phyloP scores from a whole-genome alignment of 2,888 invertebrate genomes.

The Drosophila birchii region DNA sequence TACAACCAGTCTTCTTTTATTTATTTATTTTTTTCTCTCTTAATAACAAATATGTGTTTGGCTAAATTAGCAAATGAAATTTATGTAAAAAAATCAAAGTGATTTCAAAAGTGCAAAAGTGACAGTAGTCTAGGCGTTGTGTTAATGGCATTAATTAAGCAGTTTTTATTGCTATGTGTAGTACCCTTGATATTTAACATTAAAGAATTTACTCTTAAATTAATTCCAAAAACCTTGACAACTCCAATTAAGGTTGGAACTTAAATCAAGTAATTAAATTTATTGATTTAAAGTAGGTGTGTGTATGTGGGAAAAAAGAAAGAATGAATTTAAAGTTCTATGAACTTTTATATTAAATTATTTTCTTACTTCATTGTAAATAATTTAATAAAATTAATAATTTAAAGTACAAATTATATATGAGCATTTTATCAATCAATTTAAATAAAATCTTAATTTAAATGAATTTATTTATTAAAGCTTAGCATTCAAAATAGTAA shows the following conservation, averaged over 20 bases:
- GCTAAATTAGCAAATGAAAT: slow-evolving; percentile 2
- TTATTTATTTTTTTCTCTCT: background rate
- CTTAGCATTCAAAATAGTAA: too few species aligned
- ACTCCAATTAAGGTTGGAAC: slow-evolving; percentile 3
- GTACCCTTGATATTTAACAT: background rate
- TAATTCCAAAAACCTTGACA: slow-evolving; percentile 2
- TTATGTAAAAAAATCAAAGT: slow-evolving; percentile 3
- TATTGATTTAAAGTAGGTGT: background rate
- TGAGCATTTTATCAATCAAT: background rate
- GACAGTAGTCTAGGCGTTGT: background rate
- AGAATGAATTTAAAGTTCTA: too few species aligned
- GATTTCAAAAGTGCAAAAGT: background rate
- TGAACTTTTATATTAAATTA: background rate
- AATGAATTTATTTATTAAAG: background rate
- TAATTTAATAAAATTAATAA: too few species aligned
- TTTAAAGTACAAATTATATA: background rate
- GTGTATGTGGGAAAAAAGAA: background rate
- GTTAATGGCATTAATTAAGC: background rate
- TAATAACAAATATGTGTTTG: slow-evolving; percentile 4
- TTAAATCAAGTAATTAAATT: slow-evolving; percentile 1
- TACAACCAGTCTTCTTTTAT: background rate
- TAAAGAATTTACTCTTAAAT: slow-evolving; percentile 7
- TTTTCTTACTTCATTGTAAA: background rate
- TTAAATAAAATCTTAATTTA: background rate
- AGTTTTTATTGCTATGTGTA: background rate